phyloP scores from a whole-genome alignment of 2,797 vertebrate species.

The Sebastes steindachneri region DNA sequence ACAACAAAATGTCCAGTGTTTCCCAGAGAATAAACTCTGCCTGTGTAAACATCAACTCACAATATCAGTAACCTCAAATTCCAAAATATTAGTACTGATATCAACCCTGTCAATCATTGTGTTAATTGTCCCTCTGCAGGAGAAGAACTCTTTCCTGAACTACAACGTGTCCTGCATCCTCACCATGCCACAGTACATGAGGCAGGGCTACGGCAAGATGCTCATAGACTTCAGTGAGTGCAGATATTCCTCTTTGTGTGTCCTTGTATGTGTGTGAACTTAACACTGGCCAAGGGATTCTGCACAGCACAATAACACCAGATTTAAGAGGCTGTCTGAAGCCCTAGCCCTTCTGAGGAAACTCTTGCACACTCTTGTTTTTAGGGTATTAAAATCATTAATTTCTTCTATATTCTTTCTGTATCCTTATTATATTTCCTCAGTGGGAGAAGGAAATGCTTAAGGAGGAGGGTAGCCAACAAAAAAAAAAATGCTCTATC shows the following conservation, averaged over 20 bases:
- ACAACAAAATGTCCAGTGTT: neutral
- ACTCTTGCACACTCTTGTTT: neutral
- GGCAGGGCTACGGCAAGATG: constrained; percentile 97
- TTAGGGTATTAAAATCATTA: neutral
- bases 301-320: neutral
- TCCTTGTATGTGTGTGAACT: neutral
- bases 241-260: neutral
- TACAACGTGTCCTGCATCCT: constrained; percentile 98
- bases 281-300: neutral
- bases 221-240: constrained; percentile 98
- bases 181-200: constrained; percentile 97
- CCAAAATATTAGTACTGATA: neutral
- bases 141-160: constrained; percentile 97
- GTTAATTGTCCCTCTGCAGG: constrained; percentile 73
- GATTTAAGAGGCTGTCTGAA: neutral
- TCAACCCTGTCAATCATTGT: neutral
- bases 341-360: neutral
- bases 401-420: neutral
- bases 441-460: neutral
- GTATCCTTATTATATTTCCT: neutral
- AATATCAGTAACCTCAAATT: neutral
- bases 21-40: neutral
- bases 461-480: neutral
- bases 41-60: neutral
- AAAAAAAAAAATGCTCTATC: neutral